A percentile compares a stretch with the other conserved stretches of the same genome.
Conservation (phyloP, 2,113 vertebrate genomes). For the Amblyornis subalaris region DNA sequence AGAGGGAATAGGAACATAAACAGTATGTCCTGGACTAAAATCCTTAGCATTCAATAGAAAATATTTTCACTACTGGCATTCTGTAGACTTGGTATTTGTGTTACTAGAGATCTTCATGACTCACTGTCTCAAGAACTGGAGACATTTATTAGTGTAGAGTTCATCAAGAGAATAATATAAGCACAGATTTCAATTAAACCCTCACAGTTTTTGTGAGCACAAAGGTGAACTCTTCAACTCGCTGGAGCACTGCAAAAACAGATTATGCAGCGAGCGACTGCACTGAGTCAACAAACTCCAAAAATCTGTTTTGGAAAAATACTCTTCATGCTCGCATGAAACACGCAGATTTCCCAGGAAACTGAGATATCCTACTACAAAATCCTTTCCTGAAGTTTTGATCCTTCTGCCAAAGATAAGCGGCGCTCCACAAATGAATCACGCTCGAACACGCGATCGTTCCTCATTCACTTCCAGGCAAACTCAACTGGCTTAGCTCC, state of each 20-base stretch:
- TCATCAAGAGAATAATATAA: background rate
- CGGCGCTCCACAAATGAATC: background rate
- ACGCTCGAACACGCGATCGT: accelerated
- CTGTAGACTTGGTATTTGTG: background rate
- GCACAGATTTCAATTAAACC: background rate
- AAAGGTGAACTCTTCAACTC: background rate
- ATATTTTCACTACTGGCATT: background rate
- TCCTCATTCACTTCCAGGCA: background rate
- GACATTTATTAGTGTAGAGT: background rate
- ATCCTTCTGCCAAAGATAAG: background rate
- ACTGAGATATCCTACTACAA: background rate
- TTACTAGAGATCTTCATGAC: background rate
- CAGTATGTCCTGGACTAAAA: background rate
- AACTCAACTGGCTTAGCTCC: background rate
- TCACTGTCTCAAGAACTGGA: background rate
- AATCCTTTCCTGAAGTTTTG: background rate
- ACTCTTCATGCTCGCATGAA: background rate
- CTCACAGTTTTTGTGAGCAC: background rate
- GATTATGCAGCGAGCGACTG: background rate
- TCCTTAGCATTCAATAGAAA: background rate
- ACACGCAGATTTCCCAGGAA: background rate
- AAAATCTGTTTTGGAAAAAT: background rate
- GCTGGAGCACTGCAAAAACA: background rate
- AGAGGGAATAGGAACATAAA: background rate
- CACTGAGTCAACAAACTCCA: background rate